Evolutionary conservation across 2,113 vertebrate species (phyloP).

Genomic region (Aleadryas rufinucha): DNA sequence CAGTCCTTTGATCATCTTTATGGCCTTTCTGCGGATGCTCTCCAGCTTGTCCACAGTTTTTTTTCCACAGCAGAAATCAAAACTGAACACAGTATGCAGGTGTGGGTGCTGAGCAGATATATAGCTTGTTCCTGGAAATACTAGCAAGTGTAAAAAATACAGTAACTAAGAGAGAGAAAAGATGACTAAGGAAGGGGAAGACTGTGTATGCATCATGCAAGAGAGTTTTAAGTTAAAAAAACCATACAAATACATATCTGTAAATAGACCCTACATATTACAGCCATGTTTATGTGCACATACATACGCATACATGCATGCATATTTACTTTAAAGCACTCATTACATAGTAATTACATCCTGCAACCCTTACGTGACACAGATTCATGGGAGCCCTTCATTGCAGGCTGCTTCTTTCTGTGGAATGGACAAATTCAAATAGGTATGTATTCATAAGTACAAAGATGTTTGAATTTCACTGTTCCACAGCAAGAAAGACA

Average conservation of each 20-base stretch:
- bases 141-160: neutral
- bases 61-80: neutral
- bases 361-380: neutral
- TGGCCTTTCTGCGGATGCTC: neutral
- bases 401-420: neutral
- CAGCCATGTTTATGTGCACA: neutral
- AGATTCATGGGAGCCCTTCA: neutral
- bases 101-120: neutral
- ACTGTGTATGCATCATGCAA: neutral
- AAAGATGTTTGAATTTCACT: neutral
- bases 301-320: neutral
- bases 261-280: neutral
- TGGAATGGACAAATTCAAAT: neutral
- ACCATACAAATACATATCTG: no score
- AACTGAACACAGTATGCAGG: neutral
- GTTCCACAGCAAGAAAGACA: neutral
- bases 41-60: neutral
- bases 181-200: neutral
- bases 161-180: neutral
- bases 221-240: neutral
- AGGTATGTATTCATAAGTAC: neutral
- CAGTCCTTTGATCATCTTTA: neutral
- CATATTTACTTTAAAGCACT: neutral
- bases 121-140: neutral
- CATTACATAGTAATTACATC: neutral